Percentiles rank a stretch among this genome's conserved stretches.
These are phyloP conservation scores for Allolobophora icterica DNA, from an alignment of 2,888 invertebrate species.

Conservation along the genomic window DNA sequence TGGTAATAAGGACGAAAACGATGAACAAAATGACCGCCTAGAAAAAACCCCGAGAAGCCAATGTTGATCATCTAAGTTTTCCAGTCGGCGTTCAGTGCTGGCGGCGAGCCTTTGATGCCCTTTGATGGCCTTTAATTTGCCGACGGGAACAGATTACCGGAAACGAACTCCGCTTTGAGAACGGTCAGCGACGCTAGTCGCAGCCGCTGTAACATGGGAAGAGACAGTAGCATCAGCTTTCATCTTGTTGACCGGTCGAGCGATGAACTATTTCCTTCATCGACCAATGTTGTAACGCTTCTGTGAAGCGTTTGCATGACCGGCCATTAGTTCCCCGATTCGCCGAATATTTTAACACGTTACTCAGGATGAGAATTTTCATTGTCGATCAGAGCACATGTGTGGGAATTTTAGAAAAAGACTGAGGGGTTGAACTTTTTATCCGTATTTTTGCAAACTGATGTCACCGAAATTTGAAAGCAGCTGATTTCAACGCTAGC, in stretches of 20 bases:
- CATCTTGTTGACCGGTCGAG: background rate
- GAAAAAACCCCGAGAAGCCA: background rate
- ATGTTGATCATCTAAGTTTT: background rate
- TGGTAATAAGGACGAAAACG: too few species aligned
- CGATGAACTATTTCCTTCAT: background rate
- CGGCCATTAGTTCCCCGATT: background rate
- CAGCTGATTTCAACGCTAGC: too few species aligned
- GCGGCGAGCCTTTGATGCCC: background rate
- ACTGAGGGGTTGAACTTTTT: too few species aligned
- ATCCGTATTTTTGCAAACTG: too few species aligned
- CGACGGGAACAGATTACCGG: background rate
- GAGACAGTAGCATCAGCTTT: background rate
- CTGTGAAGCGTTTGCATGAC: background rate
- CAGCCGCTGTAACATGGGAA: background rate
- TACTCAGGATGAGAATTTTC: background rate
- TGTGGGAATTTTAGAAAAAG: too few species aligned
- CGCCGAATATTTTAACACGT: background rate
- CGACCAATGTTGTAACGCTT: background rate
- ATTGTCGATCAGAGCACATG: background rate
- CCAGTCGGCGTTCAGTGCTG: background rate
- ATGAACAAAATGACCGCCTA: background rate
- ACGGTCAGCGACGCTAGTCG: background rate
- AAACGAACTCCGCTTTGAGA: background rate
- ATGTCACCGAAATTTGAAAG: too few species aligned
- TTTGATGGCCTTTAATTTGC: background rate